Conservation (phyloP, 2,113 vertebrate genomes). For the Scopus umbretta region DNA sequence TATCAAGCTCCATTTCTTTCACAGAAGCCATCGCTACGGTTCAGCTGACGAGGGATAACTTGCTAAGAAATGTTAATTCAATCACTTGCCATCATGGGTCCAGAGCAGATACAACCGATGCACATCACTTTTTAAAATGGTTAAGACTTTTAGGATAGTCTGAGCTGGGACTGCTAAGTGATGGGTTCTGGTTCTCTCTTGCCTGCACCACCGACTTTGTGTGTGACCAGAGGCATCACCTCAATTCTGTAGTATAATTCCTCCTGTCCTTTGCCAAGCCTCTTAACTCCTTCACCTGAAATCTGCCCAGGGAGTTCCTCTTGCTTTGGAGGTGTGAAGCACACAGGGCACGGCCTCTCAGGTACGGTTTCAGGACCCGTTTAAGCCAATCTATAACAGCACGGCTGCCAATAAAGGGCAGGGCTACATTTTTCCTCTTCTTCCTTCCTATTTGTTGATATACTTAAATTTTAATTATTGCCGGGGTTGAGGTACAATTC, state of each 20-base stretch:
- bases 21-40: neutral
- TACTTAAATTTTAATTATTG: neutral
- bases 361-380: neutral
- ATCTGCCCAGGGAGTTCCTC: neutral
- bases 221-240: neutral
- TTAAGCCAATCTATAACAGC: neutral
- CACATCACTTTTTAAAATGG: neutral
- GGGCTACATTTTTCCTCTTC: neutral
- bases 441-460: neutral
- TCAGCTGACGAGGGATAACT: neutral
- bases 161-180: neutral
- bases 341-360: neutral
- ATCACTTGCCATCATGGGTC: rapidly evolving
- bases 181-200: neutral
- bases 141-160: neutral
- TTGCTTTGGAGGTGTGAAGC: neutral
- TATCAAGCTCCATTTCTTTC: neutral
- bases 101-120: neutral
- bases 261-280: neutral
- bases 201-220: neutral
- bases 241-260: neutral
- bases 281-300: neutral
- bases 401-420: neutral
- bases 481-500: neutral
- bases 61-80: neutral